Conservation (phyloP, 2,797 vertebrate species). For the Gymnocypris eckloni region DNA sequence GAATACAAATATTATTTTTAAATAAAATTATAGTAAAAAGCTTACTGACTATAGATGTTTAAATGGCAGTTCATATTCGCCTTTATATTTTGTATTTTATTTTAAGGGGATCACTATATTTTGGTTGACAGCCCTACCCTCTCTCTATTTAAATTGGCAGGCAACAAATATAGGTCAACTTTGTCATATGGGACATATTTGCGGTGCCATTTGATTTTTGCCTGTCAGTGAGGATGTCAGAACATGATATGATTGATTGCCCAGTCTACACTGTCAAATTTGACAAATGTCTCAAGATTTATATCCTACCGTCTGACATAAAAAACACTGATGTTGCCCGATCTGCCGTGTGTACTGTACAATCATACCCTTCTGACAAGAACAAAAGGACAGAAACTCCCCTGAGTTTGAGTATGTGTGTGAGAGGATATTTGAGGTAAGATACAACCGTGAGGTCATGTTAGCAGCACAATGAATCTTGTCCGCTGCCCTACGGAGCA, state of each 20-base stretch:
- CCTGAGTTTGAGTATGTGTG: not conserved
- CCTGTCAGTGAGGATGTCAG: not conserved
- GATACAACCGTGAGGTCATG: constrained; percentile 14
- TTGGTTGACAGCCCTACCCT: not conserved
- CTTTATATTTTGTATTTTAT: not conserved
- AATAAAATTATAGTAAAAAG: not conserved
- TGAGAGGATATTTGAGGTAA: not conserved
- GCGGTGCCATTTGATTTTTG: not conserved
- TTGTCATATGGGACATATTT: constrained; percentile 1
- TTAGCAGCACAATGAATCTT: not conserved
- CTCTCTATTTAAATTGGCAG: not conserved
- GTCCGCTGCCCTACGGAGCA: not conserved
- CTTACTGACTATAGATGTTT: not conserved
- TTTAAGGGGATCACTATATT: not conserved
- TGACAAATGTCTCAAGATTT: constrained; percentile 28
- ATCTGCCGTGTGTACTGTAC: not conserved
- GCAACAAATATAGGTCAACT: not conserved
- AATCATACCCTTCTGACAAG: not conserved
- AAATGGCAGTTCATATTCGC: constrained; percentile 2
- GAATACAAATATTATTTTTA: not conserved
- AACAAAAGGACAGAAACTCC: constrained; percentile 19
- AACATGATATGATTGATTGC: not conserved
- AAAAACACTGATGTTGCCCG: not conserved
- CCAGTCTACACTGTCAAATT: constrained; percentile 15
- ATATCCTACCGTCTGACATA: not conserved